phyloP scores from a whole-genome alignment of 2,888 invertebrate species.

The Nemapogon koenigi region DNA sequence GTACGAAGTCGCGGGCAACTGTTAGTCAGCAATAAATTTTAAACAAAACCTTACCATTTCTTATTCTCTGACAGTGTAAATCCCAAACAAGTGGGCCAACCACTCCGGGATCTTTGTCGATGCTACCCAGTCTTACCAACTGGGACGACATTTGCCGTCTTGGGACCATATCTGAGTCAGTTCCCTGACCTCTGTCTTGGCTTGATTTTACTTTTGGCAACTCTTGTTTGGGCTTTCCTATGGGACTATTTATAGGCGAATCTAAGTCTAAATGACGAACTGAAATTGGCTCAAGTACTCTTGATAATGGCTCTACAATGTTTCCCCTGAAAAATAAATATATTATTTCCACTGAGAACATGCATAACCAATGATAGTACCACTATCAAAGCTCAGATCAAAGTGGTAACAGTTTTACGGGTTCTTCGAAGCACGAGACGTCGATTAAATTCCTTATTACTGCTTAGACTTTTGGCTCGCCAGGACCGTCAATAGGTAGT shows the following conservation, averaged over 20 bases:
- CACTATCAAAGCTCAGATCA: too few relatives aligned
- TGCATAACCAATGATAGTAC: too few relatives aligned
- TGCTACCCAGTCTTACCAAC: constrained; percentile 72
- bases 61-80: constrained; percentile 73
- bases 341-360: too few relatives aligned
- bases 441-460: too few relatives aligned
- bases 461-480: too few relatives aligned
- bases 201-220: too few relatives aligned
- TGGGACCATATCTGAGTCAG: constrained; percentile 31
- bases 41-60: constrained; percentile 42
- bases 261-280: constrained; percentile 73
- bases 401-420: too few relatives aligned
- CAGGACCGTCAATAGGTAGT: too few relatives aligned
- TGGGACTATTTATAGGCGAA: constrained; percentile 35
- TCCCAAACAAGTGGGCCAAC: constrained; percentile 87
- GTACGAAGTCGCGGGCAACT: too few relatives aligned
- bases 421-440: too few relatives aligned
- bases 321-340: constrained; percentile 69
- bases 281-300: constrained; percentile 80
- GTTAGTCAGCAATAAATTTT: constrained; percentile 3
- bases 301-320: constrained; percentile 78
- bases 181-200: too few relatives aligned
- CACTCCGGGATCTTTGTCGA: constrained; percentile 82
- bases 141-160: constrained; percentile 53
- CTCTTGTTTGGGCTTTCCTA: constrained; percentile 20